A percentile compares a stretch with the other conserved stretches of the same genome.
These are phyloP conservation scores for Drosophila subobscura DNA, from an alignment of 1,140 invertebrate species.

Conservation along the genomic window DNA sequence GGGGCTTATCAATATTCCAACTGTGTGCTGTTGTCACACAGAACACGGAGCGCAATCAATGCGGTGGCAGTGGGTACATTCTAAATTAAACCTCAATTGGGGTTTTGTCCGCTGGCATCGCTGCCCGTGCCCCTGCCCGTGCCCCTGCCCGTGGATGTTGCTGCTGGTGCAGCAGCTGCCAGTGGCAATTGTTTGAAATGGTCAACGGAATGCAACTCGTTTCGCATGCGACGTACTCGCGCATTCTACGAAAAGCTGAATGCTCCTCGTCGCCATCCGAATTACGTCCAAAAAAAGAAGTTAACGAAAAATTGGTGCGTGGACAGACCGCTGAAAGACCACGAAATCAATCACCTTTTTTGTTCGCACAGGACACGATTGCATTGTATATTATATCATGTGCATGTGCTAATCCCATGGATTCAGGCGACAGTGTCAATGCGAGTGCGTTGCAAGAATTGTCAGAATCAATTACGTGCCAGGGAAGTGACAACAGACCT, in stretches of 20 bases:
- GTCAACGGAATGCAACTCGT: conserved; percentile 82
- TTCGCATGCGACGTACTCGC: conserved; percentile 44
- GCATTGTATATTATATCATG: conserved; percentile 17
- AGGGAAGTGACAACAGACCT: conserved; percentile 10
- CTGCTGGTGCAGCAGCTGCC: conserved; percentile 32
- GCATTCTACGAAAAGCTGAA: conserved; percentile 27
- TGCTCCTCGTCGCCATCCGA: conserved; percentile 39
- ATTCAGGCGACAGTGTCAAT: conserved; percentile 28
- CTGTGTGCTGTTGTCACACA: conserved; percentile 55
- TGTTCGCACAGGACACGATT: background rate
- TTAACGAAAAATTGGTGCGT: conserved; percentile 57
- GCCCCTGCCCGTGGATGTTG: background rate
- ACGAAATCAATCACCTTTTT: conserved; percentile 48
- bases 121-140: background rate
- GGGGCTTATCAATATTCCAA: conserved; percentile 78
- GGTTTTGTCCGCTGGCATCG: conserved; percentile 35
- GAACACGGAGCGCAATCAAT: conserved; percentile 55
- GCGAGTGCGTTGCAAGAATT: conserved; percentile 19
- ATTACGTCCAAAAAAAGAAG: conserved; percentile 57
- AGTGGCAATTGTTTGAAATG: conserved; percentile 75
- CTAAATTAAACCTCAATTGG: conserved; percentile 75
- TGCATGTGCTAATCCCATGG: conserved; percentile 31
- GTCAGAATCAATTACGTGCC: conserved; percentile 68
- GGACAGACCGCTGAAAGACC: conserved; percentile 24
- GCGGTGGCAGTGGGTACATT: conserved; percentile 50